Conservation (phyloP, 2,888 invertebrate genomes). For the Dexiosoma caninum region DNA sequence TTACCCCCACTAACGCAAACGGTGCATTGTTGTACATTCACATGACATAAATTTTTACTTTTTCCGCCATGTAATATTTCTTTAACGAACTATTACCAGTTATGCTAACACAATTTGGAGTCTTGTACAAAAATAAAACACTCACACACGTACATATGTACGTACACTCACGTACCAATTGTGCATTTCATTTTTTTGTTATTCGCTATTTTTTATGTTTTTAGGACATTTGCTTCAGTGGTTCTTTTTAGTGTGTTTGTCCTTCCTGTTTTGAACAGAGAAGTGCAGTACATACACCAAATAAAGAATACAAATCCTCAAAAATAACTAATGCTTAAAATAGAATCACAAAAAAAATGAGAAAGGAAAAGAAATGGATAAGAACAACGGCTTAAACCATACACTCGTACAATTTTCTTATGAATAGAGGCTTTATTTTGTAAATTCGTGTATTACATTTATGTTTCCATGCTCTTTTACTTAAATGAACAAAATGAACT, state of each 20-base stretch:
- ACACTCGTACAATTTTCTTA: conserved; percentile 35
- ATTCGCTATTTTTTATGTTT: conserved; percentile 22
- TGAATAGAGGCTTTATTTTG: conserved; percentile 41
- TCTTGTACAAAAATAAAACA: background rate
- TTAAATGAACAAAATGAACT: background rate
- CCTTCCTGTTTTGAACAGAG: conserved; percentile 42
- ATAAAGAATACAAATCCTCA: conserved; percentile 47
- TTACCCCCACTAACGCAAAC: background rate
- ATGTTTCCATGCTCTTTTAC: conserved; percentile 28
- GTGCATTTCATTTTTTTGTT: background rate
- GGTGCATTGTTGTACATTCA: background rate
- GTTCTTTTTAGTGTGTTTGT: conserved; percentile 33
- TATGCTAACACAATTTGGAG: background rate
- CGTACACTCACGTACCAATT: background rate
- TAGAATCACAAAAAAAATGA: background rate
- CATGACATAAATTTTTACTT: conserved; percentile 37
- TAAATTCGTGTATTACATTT: conserved; percentile 32
- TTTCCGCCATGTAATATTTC: conserved; percentile 27
- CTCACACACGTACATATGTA: background rate
- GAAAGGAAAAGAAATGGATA: background rate
- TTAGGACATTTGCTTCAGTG: conserved; percentile 55
- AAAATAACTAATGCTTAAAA: conserved; percentile 21
- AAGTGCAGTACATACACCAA: background rate
- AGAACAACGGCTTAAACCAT: background rate
- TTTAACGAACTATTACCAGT: conserved; percentile 30